These are phyloP conservation scores for Melanostoma scalare DNA, from an alignment of 2,888 invertebrate genomes.

Conservation along the genomic window DNA sequence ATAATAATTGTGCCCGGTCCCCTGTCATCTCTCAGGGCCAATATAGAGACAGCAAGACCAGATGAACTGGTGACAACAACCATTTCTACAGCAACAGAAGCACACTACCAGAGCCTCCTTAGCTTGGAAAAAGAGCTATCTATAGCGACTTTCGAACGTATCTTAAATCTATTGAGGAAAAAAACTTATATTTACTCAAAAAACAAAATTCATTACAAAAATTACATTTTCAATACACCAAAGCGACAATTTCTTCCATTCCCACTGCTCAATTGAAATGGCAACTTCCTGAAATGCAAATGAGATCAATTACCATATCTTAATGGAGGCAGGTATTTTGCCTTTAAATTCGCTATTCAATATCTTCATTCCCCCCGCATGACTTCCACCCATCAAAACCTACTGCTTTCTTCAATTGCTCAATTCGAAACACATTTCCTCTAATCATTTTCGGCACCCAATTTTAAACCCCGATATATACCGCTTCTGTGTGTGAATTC, in stretches of 20 bases:
- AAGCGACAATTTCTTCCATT: background rate
- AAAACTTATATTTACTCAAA: background rate
- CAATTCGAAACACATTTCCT: constrained; percentile 65
- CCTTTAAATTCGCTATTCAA: constrained; percentile 16
- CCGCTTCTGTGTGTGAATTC: constrained; percentile 9
- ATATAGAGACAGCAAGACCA: too few relatives aligned
- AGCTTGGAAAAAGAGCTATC: too few relatives aligned
- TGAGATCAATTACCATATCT: constrained; percentile 39
- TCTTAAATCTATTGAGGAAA: background rate
- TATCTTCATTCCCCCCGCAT: background rate
- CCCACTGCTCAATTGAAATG: background rate
- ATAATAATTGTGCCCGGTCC: too few relatives aligned
- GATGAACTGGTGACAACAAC: too few relatives aligned
- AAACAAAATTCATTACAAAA: background rate
- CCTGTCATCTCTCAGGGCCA: too few relatives aligned
- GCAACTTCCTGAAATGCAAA: constrained; percentile 30
- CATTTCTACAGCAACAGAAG: too few relatives aligned
- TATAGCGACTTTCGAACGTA: too few relatives aligned
- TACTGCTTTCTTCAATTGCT: constrained; percentile 40
- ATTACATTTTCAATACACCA: background rate
- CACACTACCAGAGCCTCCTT: too few relatives aligned
- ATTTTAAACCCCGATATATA: constrained; percentile 32
- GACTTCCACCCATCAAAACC: background rate
- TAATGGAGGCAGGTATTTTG: constrained; percentile 33
- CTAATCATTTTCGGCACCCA: constrained; percentile 62